Conservation (phyloP, 2,797 vertebrate species). For the Dipus sagitta region DNA sequence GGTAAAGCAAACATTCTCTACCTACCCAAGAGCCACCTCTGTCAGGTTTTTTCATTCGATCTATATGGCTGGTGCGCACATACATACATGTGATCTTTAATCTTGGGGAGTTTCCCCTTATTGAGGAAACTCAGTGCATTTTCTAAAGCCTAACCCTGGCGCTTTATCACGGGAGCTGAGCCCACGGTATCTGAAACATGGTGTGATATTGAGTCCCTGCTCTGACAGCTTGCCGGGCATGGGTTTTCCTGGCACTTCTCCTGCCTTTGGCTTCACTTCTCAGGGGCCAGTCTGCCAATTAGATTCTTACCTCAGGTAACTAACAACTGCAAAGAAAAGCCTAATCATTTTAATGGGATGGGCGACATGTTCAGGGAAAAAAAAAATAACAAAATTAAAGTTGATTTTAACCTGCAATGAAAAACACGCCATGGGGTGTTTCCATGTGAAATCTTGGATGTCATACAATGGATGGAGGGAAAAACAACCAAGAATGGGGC, state of each 20-base stretch:
- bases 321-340: constrained; percentile 84
- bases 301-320: constrained; percentile 88
- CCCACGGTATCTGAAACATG: constrained; percentile 64
- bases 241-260: constrained; percentile 69
- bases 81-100: constrained; percentile 68
- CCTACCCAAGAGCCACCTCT: constrained; percentile 66
- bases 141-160: constrained; percentile 69
- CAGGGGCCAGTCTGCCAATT: constrained; percentile 76
- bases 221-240: neutral
- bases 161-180: constrained; percentile 77
- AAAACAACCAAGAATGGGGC: constrained; percentile 56
- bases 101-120: constrained; percentile 66
- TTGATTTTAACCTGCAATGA: constrained; percentile 79
- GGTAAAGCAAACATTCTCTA: constrained; percentile 27
- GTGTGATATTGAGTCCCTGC: constrained; percentile 77
- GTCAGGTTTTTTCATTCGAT: constrained; percentile 81
- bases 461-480: constrained; percentile 73
- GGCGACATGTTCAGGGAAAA: constrained; percentile 77
- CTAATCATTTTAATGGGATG: constrained; percentile 85
- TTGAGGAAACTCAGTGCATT: constrained; percentile 77
- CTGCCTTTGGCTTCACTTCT: constrained; percentile 81
- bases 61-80: neutral
- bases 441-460: constrained; percentile 85
- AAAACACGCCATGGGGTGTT: constrained; percentile 86
- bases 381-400: constrained; percentile 82